A percentile compares a stretch with the other conserved stretches of the same genome.
phyloP scores from a whole-genome alignment of 2,113 vertebrate genomes.

The Dolichallabes microphthalmus region DNA sequence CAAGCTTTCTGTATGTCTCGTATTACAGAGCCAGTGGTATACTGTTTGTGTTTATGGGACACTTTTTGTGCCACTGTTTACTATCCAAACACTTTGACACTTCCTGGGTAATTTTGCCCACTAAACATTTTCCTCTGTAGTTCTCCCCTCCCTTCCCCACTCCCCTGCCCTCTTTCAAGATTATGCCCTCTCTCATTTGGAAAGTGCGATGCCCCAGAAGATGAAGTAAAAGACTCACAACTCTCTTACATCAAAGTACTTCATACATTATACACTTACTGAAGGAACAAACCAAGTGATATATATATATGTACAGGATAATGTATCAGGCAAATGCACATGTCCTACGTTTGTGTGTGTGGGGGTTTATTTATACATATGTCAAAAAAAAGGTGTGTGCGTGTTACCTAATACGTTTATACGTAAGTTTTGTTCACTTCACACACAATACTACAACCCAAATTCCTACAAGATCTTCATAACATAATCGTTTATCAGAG shows the following conservation, averaged over 20 bases:
- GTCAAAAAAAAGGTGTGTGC: not conserved
- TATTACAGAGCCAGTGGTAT: not conserved
- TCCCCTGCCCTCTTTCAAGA: not conserved
- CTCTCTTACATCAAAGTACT: no score
- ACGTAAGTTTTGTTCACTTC: not conserved
- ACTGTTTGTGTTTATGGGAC: not conserved
- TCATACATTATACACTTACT: not conserved
- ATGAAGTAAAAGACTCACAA: not conserved
- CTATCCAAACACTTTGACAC: conserved; percentile 19
- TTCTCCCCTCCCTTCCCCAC: not conserved
- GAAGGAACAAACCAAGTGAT: not conserved
- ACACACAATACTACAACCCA: conserved; percentile 3
- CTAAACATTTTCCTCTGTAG: not conserved
- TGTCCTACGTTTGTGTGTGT: not conserved
- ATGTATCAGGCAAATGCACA: not conserved
- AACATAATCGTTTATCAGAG: conserved; percentile 36
- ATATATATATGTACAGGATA: not conserved
- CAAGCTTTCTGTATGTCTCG: not conserved
- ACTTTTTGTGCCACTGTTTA: conserved; percentile 6
- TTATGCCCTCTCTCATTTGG: not conserved
- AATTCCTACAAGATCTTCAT: conserved; percentile 14
- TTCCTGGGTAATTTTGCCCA: conserved; percentile 32
- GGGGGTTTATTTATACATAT: not conserved
- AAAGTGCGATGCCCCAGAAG: not conserved
- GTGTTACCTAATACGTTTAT: not conserved